A percentile compares a stretch with the other conserved stretches of the same genome.
These are phyloP conservation scores for Falco concolor DNA, from an alignment of 2,797 vertebrate species.

Conservation along the genomic window DNA sequence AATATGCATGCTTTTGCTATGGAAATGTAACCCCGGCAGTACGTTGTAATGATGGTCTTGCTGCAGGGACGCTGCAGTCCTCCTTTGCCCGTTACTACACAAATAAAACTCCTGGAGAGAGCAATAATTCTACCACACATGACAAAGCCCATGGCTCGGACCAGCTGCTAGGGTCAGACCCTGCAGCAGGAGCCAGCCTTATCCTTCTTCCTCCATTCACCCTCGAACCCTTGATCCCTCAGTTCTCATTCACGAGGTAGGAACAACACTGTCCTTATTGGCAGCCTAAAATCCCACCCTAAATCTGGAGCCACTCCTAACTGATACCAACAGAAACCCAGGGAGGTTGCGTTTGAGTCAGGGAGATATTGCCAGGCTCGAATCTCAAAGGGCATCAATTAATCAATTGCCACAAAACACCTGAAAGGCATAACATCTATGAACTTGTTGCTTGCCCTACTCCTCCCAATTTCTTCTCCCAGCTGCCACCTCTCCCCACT, in stretches of 20 bases:
- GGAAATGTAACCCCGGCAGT: neutral
- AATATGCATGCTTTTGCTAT: neutral
- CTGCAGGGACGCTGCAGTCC: slow-evolving; percentile 17
- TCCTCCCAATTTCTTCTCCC: neutral
- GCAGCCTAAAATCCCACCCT: neutral
- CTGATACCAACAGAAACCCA: neutral
- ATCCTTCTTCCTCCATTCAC: neutral
- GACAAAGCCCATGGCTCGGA: neutral
- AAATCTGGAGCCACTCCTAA: neutral
- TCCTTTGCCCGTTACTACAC: neutral
- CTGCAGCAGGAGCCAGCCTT: neutral
- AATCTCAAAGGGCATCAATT: neutral
- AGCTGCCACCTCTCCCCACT: neutral
- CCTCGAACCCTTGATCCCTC: neutral
- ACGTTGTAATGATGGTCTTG: neutral
- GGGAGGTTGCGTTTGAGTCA: neutral
- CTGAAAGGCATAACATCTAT: neutral
- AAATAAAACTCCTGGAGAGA: slow-evolving; percentile 43
- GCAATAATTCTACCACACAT: neutral
- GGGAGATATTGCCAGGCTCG: neutral
- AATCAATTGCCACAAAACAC: neutral
- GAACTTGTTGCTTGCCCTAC: neutral
- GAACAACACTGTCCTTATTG: neutral
- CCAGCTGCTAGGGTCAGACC: neutral
- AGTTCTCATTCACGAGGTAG: accelerated